Base-by-base conservation (phyloP, 2,797 vertebrate species). In the Protonibea diacanthus region DNA sequence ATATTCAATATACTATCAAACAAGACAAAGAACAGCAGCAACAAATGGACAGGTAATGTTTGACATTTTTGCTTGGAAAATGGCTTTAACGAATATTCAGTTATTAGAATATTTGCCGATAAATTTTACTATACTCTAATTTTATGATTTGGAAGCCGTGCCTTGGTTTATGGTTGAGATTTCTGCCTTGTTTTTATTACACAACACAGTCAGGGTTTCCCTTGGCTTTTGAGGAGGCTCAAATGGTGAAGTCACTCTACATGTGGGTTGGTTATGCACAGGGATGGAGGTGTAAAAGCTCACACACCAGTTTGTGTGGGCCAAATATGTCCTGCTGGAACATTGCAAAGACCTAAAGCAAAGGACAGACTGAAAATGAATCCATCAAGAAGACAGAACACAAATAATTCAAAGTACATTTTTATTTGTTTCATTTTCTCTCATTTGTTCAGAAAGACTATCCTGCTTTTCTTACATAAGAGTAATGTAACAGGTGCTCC, bases 241-340 rank as follows among this genome's bases (percentile, higher is more conserved):
- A 45, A n/a, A 67, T 71, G n/a, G 13, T 75, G 61, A 76, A 1
- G 68, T 74, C 42, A 38, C 45, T 71, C 69, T 74, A n/a, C 17
- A 80, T 58, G 80, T 89, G 80, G 65, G 73, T 51, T 88, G 77
- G 72, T 79, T 84, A 76, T 75, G 44, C 25, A 56, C 25, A 76
- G 23, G n/a, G n/a, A 69, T 57, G 77, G 85, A 86, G 71, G 76
- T 80, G 73, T 74, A 51, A 85, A 49, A 21, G 25, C 55, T 69
- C 42, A 52, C 47, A 27, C 25, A 68, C 12, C 21, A 25, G 20
- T 75, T 5, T 82, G 80, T 75, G 81, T 80, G 75, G 71, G 67
- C 70, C 25, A 45, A 77, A 72, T 49, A 65, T 42, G 12, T 74
- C 47, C 59, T 60, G 44, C 63, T 82, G 48, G 21, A 21, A 58